A percentile compares a stretch with the other conserved stretches of the same genome.
Conservation (phyloP, 2,113 vertebrate genomes). For the Nothoprocta perdicaria region DNA sequence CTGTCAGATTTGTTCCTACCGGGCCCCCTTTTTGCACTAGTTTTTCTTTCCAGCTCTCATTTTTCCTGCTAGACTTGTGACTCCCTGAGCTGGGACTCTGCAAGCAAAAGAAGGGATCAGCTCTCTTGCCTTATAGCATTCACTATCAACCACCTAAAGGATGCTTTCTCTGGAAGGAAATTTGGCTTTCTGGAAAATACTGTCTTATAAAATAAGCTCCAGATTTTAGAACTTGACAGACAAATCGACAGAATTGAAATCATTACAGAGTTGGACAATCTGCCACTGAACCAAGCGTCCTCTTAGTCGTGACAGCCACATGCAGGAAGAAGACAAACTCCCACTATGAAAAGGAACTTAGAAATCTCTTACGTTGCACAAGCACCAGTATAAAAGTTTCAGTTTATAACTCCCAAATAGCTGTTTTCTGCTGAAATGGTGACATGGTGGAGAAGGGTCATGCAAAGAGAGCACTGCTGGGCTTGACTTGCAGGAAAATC, state of each 20-base stretch:
- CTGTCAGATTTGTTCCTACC: background rate
- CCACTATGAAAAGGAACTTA: background rate
- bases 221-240: background rate
- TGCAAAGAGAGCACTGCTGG: background rate
- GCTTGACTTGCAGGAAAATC: slow-evolving; percentile 12
- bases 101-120: background rate
- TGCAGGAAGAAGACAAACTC: background rate
- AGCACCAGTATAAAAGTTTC: background rate
- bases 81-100: background rate
- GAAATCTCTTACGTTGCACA: background rate
- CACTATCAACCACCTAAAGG: background rate
- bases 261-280: background rate
- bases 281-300: background rate
- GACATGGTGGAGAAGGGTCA: background rate
- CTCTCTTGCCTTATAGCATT: background rate
- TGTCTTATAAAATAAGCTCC: background rate
- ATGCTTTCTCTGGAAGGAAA: background rate
- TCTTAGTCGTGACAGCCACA: background rate
- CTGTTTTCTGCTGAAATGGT: slow-evolving; percentile 24
- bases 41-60: background rate
- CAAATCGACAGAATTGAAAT: background rate
- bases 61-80: background rate
- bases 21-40: background rate
- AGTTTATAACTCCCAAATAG: background rate
- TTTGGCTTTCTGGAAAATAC: background rate